Percentiles rank a stretch among this genome's conserved stretches.
These are phyloP conservation scores for Balaeniceps rex DNA, from an alignment of 2,113 vertebrate species.

Conservation along the genomic window DNA sequence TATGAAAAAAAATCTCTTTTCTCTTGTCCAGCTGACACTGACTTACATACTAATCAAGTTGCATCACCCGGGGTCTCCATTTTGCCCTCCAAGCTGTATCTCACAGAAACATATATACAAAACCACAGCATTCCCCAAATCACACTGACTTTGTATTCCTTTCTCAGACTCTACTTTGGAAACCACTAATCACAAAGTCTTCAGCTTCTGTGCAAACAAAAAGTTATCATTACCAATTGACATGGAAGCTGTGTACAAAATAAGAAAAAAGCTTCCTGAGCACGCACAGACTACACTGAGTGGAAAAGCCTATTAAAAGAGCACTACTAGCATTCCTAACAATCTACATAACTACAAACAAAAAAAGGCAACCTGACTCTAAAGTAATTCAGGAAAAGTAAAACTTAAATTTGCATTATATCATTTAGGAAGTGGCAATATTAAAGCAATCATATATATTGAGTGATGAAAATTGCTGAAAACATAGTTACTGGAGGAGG, in stretches of 20 bases:
- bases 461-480: neutral
- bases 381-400: neutral
- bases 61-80: neutral
- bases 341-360: neutral
- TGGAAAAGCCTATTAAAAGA: neutral
- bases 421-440: neutral
- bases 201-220: neutral
- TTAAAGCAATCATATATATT: neutral
- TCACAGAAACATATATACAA: neutral
- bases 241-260: neutral
- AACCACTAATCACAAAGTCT: neutral
- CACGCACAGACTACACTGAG: neutral
- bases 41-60: neutral
- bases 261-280: neutral
- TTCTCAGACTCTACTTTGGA: neutral
- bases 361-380: neutral
- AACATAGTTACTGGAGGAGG: neutral
- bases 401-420: neutral
- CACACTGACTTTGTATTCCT: neutral
- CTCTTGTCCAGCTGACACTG: neutral
- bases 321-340: neutral
- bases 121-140: neutral
- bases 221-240: neutral
- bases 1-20: neutral
- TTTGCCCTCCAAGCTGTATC: neutral